Percentiles rank a stretch among this genome's conserved stretches.
Conservation (phyloP, 2,888 invertebrate species). For the Eurytoma californica region DNA sequence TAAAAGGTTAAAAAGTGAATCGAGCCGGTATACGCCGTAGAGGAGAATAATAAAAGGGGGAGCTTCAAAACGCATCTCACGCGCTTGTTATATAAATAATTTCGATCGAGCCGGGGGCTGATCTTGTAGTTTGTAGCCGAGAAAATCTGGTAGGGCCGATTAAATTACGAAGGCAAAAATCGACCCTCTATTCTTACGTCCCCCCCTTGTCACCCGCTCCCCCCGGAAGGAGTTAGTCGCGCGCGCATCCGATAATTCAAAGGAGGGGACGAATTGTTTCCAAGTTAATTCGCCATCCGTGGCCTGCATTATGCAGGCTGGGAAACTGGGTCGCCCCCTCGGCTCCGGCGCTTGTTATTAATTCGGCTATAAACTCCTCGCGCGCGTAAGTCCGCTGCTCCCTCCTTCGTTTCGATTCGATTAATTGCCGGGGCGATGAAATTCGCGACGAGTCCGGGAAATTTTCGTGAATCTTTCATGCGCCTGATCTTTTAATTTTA, state of each 20-base stretch:
- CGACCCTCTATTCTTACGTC: no score
- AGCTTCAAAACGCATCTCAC: no score
- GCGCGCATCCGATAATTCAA: conserved; percentile 35
- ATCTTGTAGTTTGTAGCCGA: no score
- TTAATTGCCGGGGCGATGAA: conserved; percentile 25
- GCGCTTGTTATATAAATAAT: no score
- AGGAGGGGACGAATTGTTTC: conserved; percentile 25
- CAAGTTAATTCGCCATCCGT: conserved; percentile 17
- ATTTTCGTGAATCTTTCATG: conserved; percentile 44
- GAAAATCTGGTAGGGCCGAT: no score
- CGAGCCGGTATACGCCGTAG: no score
- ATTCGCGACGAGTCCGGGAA: background rate
- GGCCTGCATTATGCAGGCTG: conserved; percentile 15
- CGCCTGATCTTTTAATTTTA: conserved; percentile 37
- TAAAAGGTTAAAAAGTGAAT: no score
- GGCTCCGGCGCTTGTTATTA: conserved; percentile 26
- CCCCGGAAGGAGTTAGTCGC: background rate
- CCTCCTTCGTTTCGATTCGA: conserved; percentile 8
- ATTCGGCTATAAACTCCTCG: conserved; percentile 36
- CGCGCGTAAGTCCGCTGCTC: background rate
- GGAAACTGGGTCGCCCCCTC: conserved; percentile 28
- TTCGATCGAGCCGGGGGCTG: no score
- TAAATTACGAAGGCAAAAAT: no score
- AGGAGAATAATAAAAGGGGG: no score
- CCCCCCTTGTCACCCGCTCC: background rate